Evolutionary conservation across 2,888 invertebrate species (phyloP).

Genomic region (Allophyes oxyacanthae): DNA sequence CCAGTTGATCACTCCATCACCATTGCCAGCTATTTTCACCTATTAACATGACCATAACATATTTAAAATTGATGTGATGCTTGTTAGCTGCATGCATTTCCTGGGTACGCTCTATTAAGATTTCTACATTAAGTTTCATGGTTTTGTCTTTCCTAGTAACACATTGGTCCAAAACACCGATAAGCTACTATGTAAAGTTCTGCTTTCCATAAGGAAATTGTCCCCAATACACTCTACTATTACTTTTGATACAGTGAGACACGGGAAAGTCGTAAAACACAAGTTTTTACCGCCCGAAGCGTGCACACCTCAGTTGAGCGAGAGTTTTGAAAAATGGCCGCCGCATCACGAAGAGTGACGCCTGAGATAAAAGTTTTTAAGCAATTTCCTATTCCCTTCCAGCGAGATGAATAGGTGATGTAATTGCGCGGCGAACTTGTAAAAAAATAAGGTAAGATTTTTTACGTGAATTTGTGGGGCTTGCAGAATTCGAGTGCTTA

Average conservation of each 20-base stretch:
- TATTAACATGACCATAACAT: too few relatives aligned
- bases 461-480: background rate
- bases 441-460: conserved; percentile 24
- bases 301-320: conserved; percentile 47
- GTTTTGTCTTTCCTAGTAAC: too few relatives aligned
- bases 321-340: conserved; percentile 59
- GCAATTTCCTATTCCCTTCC: conserved; percentile 60
- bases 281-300: conserved; percentile 50
- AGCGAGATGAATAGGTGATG: conserved; percentile 56
- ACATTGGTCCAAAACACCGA: too few relatives aligned
- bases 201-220: conserved; percentile 2
- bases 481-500: too few relatives aligned
- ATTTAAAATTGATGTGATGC: too few relatives aligned
- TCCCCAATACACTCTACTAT: conserved; percentile 14
- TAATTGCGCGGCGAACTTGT: conserved; percentile 51
- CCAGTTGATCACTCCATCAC: background rate
- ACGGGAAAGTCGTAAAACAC: conserved; percentile 50
- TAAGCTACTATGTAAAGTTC: too few relatives aligned
- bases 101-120: too few relatives aligned
- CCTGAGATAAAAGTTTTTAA: conserved; percentile 61
- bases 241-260: conserved; percentile 38
- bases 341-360: conserved; percentile 51
- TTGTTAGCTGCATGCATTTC: too few relatives aligned
- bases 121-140: too few relatives aligned
- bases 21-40: too few relatives aligned